Conservation (phyloP, 2,888 invertebrate genomes). For the Sceliomorpha sp. region DNA sequence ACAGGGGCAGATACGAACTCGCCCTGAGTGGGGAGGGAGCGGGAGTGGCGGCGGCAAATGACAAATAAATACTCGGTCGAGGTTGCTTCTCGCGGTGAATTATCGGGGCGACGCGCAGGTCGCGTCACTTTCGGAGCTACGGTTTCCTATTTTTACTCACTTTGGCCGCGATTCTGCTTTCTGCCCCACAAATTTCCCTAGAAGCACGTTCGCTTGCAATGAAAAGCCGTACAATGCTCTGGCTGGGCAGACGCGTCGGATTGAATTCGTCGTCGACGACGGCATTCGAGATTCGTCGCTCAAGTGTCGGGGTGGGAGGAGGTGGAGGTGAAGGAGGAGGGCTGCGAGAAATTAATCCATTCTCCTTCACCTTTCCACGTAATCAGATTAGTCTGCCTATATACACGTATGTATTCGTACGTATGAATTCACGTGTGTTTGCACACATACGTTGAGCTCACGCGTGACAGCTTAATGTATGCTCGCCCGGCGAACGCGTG, state of each 20-base stretch:
- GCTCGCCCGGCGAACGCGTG: not conserved
- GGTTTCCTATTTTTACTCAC: no score
- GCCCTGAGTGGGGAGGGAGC: no score
- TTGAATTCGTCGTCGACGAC: conserved; percentile 21
- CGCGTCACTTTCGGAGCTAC: no score
- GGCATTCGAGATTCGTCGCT: conserved; percentile 36
- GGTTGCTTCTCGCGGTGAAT: no score
- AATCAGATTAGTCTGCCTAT: conserved; percentile 26
- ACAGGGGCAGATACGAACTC: no score
- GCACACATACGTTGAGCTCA: conserved; percentile 1
- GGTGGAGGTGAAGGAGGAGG: no score
- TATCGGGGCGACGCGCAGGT: no score
- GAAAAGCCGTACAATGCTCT: conserved; percentile 25
- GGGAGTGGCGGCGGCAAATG: no score
- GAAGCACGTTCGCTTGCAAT: conserved; percentile 16
- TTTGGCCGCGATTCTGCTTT: no score
- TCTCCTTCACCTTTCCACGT: conserved; percentile 38
- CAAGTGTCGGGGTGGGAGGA: conserved; percentile 22
- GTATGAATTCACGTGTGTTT: conserved; percentile 7
- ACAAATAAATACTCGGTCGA: no score
- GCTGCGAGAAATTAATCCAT: conserved; percentile 35
- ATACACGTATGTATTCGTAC: conserved; percentile 3
- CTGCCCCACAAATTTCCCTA: not conserved
- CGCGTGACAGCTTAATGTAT: conserved; percentile 6
- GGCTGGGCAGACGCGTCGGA: conserved; percentile 21